Evolutionary conservation across 2,797 vertebrate species (phyloP).

Genomic region (Tangara arthus): DNA sequence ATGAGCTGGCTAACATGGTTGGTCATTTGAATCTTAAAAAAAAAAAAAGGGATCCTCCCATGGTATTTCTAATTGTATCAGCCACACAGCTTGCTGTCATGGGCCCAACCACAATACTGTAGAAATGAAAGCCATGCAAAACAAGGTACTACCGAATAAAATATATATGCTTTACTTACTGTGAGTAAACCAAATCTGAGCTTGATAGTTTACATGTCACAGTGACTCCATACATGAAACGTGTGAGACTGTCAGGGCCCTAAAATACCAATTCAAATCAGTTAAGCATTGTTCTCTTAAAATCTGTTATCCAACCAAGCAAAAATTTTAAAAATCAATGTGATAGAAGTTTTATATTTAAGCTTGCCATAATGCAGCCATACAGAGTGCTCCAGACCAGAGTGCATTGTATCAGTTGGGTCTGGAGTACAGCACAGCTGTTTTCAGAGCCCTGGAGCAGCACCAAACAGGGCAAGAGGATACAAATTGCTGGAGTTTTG

Average conservation of each 20-base stretch:
- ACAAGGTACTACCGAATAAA: neutral
- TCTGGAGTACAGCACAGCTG: neutral
- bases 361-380: neutral
- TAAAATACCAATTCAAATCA: neutral
- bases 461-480: neutral
- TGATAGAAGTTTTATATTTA: neutral
- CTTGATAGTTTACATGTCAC: neutral
- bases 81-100: neutral
- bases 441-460: neutral
- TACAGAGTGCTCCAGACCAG: neutral
- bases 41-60: neutral
- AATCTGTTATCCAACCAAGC: neutral
- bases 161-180: neutral
- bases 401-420: rapidly evolving
- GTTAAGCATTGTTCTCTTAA: neutral
- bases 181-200: neutral
- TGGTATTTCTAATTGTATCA: neutral
- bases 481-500: neutral
- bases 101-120: neutral
- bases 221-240: neutral
- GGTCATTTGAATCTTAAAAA: neutral
- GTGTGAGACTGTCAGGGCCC: neutral
- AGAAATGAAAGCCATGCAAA: neutral
- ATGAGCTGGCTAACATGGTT: neutral
- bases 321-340: neutral